phyloP scores from a whole-genome alignment of 2,797 vertebrate species.

The Pelobates cultripes region DNA sequence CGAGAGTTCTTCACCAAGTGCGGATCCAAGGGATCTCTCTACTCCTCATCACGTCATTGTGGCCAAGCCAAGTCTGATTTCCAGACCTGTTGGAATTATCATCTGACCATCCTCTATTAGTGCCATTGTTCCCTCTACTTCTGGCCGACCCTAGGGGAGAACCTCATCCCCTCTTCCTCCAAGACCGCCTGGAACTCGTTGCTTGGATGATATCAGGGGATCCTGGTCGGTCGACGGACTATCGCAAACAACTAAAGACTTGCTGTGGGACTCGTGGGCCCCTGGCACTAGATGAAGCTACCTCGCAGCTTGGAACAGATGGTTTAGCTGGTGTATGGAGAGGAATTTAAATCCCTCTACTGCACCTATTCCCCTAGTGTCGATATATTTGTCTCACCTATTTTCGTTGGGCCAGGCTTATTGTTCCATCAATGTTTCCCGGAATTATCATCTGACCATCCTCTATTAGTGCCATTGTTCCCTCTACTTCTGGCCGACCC shows the following conservation, averaged over 20 bases:
- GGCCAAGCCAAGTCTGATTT: too few species aligned
- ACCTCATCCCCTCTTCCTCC: not conserved
- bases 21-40: too few species aligned
- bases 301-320: too few species aligned
- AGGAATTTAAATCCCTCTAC: not conserved
- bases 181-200: not conserved
- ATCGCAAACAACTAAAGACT: not conserved
- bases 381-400: not conserved
- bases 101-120: too few species aligned
- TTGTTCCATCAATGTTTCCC: not conserved
- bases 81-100: too few species aligned
- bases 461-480: too few species aligned
- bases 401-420: not conserved
- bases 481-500: too few species aligned
- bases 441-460: too few species aligned
- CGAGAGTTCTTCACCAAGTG: too few species aligned
- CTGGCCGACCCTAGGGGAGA: too few species aligned
- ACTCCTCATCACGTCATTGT: too few species aligned
- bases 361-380: not conserved
- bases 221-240: not conserved
- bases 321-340: not conserved
- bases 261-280: not conserved
- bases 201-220: not conserved
- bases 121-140: too few species aligned
- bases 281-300: not conserved